phyloP scores from a whole-genome alignment of 2,113 vertebrate genomes.

The Pyrgilauda ruficollis region DNA sequence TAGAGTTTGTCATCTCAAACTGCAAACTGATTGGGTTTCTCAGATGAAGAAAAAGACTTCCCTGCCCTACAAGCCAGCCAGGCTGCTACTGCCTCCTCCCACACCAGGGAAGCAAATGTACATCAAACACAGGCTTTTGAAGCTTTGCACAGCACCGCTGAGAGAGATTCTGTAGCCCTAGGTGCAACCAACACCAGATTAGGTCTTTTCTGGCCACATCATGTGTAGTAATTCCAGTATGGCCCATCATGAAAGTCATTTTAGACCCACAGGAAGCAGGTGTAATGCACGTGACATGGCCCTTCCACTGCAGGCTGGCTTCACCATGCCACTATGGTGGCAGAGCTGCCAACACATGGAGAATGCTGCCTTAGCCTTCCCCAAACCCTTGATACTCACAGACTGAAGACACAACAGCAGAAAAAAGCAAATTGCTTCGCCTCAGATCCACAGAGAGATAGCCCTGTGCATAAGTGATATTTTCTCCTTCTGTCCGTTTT shows the following conservation, averaged over 20 bases:
- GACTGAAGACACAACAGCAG: not conserved
- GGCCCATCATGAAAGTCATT: not conserved
- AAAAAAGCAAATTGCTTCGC: not conserved
- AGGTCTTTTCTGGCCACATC: rapidly evolving
- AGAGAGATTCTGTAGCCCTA: not conserved
- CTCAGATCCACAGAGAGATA: not conserved
- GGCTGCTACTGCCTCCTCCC: not conserved
- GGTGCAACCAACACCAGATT: not conserved
- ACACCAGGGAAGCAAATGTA: not conserved
- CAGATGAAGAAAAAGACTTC: not conserved
- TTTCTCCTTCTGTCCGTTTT: not conserved
- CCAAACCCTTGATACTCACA: not conserved
- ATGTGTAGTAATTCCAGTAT: not conserved
- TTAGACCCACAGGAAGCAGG: not conserved
- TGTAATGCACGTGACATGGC: too few relatives aligned
- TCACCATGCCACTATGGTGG: rapidly evolving
- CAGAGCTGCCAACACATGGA: not conserved
- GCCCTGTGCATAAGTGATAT: not conserved
- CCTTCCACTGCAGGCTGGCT: not conserved
- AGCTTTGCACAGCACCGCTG: not conserved
- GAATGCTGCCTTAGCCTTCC: not conserved
- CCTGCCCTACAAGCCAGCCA: not conserved
- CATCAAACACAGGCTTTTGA: not conserved
- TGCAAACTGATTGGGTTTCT: not conserved
- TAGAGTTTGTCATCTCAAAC: not conserved